These are phyloP conservation scores for Elephas maximus DNA, from an alignment of 2,113 vertebrate genomes.

Conservation along the genomic window DNA sequence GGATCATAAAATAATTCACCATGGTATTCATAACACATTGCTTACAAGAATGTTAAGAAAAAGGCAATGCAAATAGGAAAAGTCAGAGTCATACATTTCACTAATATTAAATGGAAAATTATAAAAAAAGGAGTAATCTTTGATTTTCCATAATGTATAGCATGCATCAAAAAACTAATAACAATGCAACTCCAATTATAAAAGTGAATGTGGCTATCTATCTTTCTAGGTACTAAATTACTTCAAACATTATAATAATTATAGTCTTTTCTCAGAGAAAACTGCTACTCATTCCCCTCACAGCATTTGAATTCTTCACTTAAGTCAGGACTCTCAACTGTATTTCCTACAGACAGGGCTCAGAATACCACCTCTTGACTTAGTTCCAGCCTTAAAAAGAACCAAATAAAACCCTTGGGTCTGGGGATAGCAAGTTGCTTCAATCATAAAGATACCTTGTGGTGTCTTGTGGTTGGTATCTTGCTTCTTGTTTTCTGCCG, in stretches of 20 bases:
- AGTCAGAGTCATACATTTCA: conserved; percentile 34
- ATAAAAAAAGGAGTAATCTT: background rate
- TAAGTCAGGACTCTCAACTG: background rate
- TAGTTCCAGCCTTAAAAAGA: background rate
- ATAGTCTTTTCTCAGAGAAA: background rate
- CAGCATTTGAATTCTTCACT: background rate
- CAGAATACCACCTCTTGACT: background rate
- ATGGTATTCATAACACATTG: conserved; percentile 61
- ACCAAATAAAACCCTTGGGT: background rate
- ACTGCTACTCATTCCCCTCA: background rate
- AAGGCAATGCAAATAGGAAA: background rate
- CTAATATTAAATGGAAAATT: conserved; percentile 60
- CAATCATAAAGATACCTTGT: background rate
- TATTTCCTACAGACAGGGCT: background rate
- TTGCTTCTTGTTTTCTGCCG: background rate
- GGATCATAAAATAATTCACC: conserved; percentile 68
- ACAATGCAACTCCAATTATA: background rate
- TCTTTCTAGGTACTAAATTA: background rate
- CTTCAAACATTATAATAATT: background rate
- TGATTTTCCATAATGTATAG: background rate
- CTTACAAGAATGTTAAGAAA: conserved; percentile 71
- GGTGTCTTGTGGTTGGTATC: background rate
- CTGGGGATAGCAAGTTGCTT: background rate
- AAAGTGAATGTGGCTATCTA: background rate
- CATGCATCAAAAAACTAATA: background rate